These are phyloP conservation scores for Teleogryllus oceanicus DNA, from an alignment of 2,888 invertebrate genomes.

Conservation along the genomic window DNA sequence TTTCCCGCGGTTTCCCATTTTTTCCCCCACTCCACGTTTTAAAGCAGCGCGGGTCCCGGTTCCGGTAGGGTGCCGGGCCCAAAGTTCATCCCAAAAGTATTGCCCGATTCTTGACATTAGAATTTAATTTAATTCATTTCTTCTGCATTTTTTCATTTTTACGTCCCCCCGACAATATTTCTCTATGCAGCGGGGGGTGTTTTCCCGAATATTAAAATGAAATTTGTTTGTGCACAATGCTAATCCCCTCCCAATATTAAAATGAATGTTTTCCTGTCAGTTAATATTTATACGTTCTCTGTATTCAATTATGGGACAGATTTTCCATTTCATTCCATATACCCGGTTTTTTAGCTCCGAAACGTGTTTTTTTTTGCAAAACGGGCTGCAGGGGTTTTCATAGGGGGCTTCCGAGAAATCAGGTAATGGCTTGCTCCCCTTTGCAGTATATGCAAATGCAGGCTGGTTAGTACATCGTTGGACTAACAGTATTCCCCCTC, in stretches of 20 bases:
- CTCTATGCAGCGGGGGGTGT: background rate
- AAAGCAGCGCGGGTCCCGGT: background rate
- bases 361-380: background rate
- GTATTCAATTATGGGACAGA: background rate
- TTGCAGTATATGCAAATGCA: background rate
- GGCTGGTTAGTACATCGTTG: background rate
- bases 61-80: background rate
- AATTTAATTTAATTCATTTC: constrained; percentile 4
- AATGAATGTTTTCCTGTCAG: constrained; percentile 18
- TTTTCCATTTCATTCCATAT: background rate
- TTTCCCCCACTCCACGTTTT: background rate
- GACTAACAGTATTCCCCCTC: no score
- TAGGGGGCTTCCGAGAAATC: background rate
- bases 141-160: background rate
- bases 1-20: background rate
- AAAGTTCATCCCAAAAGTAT: background rate
- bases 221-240: constrained; percentile 3
- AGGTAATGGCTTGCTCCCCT: background rate
- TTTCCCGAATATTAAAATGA: background rate
- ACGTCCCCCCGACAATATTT: background rate
- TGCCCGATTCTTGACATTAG: background rate
- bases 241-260: background rate
- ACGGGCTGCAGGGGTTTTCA: background rate
- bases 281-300: background rate
- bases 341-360: background rate